Conservation (phyloP, 2,888 invertebrate species). For the Uloborus plumipes region DNA sequence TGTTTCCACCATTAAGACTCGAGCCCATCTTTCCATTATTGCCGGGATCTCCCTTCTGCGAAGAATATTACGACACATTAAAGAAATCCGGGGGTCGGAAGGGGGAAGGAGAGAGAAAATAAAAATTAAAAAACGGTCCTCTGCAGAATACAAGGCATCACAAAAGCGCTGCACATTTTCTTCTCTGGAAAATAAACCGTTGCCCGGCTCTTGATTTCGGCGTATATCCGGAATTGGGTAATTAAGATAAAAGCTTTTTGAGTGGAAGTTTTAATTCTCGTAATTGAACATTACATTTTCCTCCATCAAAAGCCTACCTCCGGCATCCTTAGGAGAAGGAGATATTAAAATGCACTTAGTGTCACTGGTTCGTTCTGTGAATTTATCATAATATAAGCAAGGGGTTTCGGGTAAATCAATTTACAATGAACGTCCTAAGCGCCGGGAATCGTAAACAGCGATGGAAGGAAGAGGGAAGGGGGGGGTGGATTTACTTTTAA, state of each 20-base stretch:
- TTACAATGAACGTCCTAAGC: background rate
- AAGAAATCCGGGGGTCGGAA: no score
- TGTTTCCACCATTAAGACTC: no score
- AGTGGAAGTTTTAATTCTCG: slow-evolving; percentile 49
- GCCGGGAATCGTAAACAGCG: slow-evolving; percentile 5
- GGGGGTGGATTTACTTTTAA: no score
- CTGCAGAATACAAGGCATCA: slow-evolving; percentile 18
- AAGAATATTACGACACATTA: no score
- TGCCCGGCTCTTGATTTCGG: background rate
- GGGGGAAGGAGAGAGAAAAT: background rate
- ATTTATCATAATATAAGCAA: slow-evolving; percentile 33
- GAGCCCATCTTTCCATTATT: no score
- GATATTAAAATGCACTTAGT: slow-evolving; percentile 50
- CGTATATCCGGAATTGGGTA: slow-evolving; percentile 41
- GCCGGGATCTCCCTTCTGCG: no score
- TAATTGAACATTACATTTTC: slow-evolving; percentile 52
- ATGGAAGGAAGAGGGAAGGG: background rate
- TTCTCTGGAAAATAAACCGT: slow-evolving; percentile 4
- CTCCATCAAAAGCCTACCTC: slow-evolving; percentile 1
- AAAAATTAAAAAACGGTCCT: background rate
- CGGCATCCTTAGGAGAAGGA: slow-evolving; percentile 14
- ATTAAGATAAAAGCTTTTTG: slow-evolving; percentile 52
- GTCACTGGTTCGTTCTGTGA: slow-evolving; percentile 18
- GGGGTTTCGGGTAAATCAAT: slow-evolving; percentile 10
- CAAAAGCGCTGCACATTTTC: slow-evolving; percentile 30